Evolutionary conservation across 2,113 vertebrate species (phyloP).

Genomic region (Chamaetylas fuelleborni): DNA sequence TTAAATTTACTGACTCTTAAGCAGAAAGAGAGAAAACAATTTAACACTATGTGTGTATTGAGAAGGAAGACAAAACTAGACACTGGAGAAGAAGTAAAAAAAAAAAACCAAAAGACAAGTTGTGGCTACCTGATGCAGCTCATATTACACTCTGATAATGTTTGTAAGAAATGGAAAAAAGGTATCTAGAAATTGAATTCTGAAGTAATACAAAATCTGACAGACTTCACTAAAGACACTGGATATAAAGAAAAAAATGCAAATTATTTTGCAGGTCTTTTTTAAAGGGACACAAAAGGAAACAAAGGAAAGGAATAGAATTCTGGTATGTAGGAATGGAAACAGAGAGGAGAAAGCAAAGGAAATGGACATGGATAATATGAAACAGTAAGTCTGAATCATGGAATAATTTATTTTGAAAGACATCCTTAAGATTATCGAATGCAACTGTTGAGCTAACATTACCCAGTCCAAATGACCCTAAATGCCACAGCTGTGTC

Average conservation of each 20-base stretch:
- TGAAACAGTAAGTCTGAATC: background rate
- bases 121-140: background rate
- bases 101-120: too few species aligned
- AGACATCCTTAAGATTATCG: fast-evolving
- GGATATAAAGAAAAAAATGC: background rate
- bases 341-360: background rate
- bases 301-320: background rate
- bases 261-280: background rate
- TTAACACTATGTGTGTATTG: background rate
- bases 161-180: background rate
- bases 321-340: background rate
- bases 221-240: background rate
- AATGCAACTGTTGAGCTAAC: background rate
- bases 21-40: background rate
- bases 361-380: background rate
- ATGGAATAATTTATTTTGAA: background rate
- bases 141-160: fast-evolving
- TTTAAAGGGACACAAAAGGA: background rate
- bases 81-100: background rate
- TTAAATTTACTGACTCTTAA: background rate
- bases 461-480: background rate
- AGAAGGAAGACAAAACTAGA: background rate
- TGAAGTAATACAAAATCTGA: background rate
- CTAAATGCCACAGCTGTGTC: background rate
- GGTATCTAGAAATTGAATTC: background rate